phyloP scores from a whole-genome alignment of 1,140 invertebrate genomes.

The Camponotus pennsylvanicus region DNA sequence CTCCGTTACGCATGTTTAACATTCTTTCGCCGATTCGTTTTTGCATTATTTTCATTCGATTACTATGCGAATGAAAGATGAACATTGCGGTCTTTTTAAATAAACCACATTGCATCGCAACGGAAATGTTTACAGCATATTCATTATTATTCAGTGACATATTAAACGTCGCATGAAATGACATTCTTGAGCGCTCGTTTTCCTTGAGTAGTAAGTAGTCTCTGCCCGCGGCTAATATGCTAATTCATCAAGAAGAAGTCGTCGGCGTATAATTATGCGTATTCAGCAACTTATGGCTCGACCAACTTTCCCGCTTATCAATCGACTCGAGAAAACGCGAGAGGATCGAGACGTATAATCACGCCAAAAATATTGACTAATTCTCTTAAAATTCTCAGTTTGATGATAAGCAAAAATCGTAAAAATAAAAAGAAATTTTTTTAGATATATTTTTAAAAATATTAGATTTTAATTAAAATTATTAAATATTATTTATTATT shows the following conservation, averaged over 20 bases:
- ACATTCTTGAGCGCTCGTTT: conserved; percentile 22
- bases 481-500: no score
- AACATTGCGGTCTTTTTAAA: conserved; percentile 4
- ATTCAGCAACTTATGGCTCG: neutral
- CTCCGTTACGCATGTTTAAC: neutral
- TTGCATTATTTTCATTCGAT: conserved; percentile 27
- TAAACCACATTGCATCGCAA: conserved; percentile 9
- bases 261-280: conserved; percentile 18
- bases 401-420: neutral
- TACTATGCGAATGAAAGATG: conserved; percentile 4
- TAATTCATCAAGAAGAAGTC: conserved; percentile 35
- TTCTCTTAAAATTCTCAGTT: neutral
- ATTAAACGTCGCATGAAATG: neutral
- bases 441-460: no score
- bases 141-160: neutral
- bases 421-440: neutral
- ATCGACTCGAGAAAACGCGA: neutral
- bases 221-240: conserved; percentile 31
- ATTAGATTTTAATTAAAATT: no score
- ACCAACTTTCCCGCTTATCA: neutral
- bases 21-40: neutral
- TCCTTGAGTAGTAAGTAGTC: conserved; percentile 21
- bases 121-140: conserved; percentile 17
- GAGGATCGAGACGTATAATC: neutral
- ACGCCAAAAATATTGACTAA: neutral